These are phyloP conservation scores for Acinonyx jubatus DNA, from an alignment of 2,113 vertebrate species.

Conservation along the genomic window DNA sequence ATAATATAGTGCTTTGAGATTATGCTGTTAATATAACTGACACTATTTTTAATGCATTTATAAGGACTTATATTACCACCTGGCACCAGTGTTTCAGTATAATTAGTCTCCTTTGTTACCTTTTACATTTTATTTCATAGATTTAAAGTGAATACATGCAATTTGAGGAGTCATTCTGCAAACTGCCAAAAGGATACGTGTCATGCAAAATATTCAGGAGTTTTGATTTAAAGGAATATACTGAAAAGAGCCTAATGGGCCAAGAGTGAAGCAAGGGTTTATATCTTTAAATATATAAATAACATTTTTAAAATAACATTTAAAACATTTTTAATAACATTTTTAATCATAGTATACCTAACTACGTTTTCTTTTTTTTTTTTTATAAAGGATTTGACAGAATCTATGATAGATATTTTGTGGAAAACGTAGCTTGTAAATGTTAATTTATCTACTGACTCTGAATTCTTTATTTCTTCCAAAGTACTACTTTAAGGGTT, in stretches of 20 bases:
- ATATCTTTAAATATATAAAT: not conserved
- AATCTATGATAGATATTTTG: not conserved
- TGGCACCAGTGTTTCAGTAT: not conserved
- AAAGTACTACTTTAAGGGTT: conserved; percentile 29
- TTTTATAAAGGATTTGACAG: conserved; percentile 35
- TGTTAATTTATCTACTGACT: conserved; percentile 8
- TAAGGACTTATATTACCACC: not conserved
- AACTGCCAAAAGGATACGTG: not conserved
- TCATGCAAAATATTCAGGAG: not conserved
- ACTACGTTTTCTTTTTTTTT: not conserved
- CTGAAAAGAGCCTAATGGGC: not conserved
- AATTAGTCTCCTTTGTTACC: not conserved
- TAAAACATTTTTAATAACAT: not conserved
- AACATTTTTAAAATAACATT: no score
- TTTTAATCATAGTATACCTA: not conserved
- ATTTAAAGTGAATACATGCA: not conserved
- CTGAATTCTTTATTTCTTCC: conserved; percentile 42
- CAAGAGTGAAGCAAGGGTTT: not conserved
- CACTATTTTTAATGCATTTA: not conserved
- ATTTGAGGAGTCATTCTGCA: not conserved
- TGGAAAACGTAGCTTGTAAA: conserved; percentile 48
- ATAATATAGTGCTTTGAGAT: not conserved
- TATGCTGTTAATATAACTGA: not conserved
- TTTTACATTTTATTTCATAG: not conserved
- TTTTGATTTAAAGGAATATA: not conserved